These are phyloP conservation scores for Ctenoplectra terminalis DNA, from an alignment of 1,140 invertebrate species.

Conservation along the genomic window DNA sequence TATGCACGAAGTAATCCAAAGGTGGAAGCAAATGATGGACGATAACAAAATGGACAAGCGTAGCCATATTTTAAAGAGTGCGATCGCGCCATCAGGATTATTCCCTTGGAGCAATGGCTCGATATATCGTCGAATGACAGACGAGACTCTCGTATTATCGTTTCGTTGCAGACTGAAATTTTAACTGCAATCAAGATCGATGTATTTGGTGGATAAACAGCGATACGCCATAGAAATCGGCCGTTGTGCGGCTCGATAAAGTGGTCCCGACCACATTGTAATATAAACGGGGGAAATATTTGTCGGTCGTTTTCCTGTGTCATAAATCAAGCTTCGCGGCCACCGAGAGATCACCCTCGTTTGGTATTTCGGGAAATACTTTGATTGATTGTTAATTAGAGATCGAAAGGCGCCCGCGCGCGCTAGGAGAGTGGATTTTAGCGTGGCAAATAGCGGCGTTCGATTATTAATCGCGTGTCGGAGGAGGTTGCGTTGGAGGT, in stretches of 20 bases:
- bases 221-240: not conserved
- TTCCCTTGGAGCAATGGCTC: not conserved
- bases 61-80: constrained; percentile 1
- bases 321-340: constrained; percentile 24
- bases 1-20: not conserved
- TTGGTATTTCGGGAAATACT: not conserved
- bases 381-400: constrained; percentile 36
- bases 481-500: not conserved
- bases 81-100: not conserved
- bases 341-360: not conserved
- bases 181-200: constrained; percentile 28
- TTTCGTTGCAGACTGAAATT: constrained; percentile 8
- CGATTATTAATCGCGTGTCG: not conserved
- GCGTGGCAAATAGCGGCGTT: not conserved
- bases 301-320: constrained; percentile 38
- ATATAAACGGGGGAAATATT: constrained; percentile 43
- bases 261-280: constrained; percentile 32
- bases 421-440: not conserved
- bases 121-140: constrained; percentile 2
- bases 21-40: not conserved
- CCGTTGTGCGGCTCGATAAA: constrained; percentile 13
- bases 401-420: not conserved
- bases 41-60: not conserved
- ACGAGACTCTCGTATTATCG: constrained; percentile 1
- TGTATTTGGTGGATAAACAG: constrained; percentile 24